Base-by-base conservation (phyloP, 2,888 invertebrate species). In the Synanthedon myopaeformis region DNA sequence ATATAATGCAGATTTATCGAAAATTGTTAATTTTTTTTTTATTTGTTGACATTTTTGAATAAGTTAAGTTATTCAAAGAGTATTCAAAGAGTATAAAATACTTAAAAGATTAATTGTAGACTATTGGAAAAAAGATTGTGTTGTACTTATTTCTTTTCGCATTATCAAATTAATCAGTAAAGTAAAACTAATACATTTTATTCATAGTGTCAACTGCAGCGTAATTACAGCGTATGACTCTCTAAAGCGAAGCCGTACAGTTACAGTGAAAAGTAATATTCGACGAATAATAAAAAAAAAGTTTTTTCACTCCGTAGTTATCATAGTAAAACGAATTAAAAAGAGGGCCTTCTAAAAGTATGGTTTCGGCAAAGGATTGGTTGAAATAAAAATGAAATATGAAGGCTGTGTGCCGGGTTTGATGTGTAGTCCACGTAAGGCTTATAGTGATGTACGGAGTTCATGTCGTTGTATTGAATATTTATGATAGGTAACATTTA, bases 281-380 rank as follows among this genome's bases (percentile, higher is more conserved):
- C 68, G 65, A 59, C 64, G 74, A 72, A 72, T 71, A 73, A 73
- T 45, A 45, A 45, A 45, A 45, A 76, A 75, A 65, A 59, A 54
- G 57, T 60, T 61, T 61, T 64, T 59, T 63, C 65, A 59, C 59
- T 60, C 56, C 64, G 59, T 67, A 76, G 82, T 77, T 77, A 82
- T 80, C 82, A 82, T 76, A 70, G 81, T 76, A 82, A 84, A 83
- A 83, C 77, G 83, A 84, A 82, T 84, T 84, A 84, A 83, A 79
- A 83, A 78, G 61, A 59, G 58, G 56, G 59, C 60, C 59, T 59
- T 65, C 69, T 71, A 67, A 74, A 80, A 75, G 70, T 79, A 79
- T 72, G 85, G 83, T 79, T 84, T 83, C 85, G 79, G 80, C 78
- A 85, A 82, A 85, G 84, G 83, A 82, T 84, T 79, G 82, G 74